Evolutionary conservation across 2,888 invertebrate species (phyloP), one percentile per base, ranked within the genome.

Genomic region (Apamea sordens): DNA sequence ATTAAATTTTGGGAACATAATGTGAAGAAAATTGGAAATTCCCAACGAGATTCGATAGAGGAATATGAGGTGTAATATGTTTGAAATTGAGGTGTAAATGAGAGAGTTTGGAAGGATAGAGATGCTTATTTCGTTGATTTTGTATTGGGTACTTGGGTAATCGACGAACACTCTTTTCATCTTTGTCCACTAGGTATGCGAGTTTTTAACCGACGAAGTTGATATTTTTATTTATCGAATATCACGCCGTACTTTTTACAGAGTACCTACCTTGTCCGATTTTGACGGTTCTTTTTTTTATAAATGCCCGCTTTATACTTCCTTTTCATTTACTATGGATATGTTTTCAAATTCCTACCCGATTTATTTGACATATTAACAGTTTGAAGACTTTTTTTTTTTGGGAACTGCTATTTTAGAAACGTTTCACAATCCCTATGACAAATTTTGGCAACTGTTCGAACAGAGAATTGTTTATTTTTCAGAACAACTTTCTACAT

Each of bases 1-100:
- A 91, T 91, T 88, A 91, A 89, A 84, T 88, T 88, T 87, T 78
- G 24, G 67, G 13, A 83, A 82, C 76, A 84, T 87, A 83, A 85
- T 76, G 81, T 68, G 74, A 50, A 64, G 53, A 74, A 84, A 84
- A 88, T 84, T 80, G 77, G 67, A 88, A 86, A 85, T 85, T 86
- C 59, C 68, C 71, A 63, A 68, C 75, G 47, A 64, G 73, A 83
- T 84, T 77, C 72, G 44, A 63, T 67, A 36, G 13, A 28, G 6
- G 32, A 56, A 69, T 79, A 8, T 68, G 61, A 32, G 56, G 61
- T 24, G 61, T 56, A 63, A 71, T 53, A 8, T 15, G 5, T 68
- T 68, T 24, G 61, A 61, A 47, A 76, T 76, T 15, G 28, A 18
- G 28, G 44, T 15, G 53, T 21, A 63, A 82, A 67, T 81, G 24